Percentiles rank a stretch among this genome's conserved stretches.
Conservation (phyloP, 2,113 vertebrate species). For the Platichthys stellatus region DNA sequence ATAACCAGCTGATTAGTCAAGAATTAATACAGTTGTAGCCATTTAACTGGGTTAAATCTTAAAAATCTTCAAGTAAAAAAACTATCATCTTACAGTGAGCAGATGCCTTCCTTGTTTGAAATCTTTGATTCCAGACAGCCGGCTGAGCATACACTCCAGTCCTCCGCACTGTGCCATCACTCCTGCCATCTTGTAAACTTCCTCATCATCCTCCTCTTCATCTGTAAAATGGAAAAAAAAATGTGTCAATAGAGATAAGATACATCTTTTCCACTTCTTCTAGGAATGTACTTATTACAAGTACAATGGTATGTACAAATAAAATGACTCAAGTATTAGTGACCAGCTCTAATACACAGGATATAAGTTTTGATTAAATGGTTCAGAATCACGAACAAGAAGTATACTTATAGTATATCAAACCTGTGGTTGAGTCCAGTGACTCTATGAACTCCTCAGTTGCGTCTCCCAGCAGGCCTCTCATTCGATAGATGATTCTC, state of each 20-base stretch:
- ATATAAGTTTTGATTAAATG: background rate
- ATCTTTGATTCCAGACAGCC: conserved; percentile 95
- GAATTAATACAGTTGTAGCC: background rate
- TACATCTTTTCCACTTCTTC: background rate
- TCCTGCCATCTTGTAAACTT: conserved; percentile 98
- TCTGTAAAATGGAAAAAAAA: conserved; percentile 77
- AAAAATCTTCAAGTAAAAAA: background rate
- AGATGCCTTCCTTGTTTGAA: conserved; percentile 98
- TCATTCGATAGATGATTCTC: conserved; percentile 99
- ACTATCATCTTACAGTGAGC: conserved; percentile 86
- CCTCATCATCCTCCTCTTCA: conserved; percentile 98
- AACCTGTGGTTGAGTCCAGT: conserved; percentile 97
- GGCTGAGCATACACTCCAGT: conserved; percentile 96
- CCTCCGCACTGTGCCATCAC: conserved; percentile 99
- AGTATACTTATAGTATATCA: background rate
- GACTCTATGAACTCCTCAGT: conserved; percentile 99
- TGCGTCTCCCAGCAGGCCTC: conserved; percentile 96
- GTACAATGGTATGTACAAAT: background rate
- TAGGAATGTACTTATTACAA: background rate
- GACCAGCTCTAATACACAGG: background rate
- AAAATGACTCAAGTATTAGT: background rate
- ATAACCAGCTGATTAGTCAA: background rate
- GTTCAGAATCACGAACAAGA: background rate
- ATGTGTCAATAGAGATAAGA: background rate
- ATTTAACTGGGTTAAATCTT: too few relatives aligned